Percentiles rank a stretch among this genome's conserved stretches.
These are phyloP conservation scores for Anaspis maculata DNA, from an alignment of 2,888 invertebrate genomes.

Conservation along the genomic window DNA sequence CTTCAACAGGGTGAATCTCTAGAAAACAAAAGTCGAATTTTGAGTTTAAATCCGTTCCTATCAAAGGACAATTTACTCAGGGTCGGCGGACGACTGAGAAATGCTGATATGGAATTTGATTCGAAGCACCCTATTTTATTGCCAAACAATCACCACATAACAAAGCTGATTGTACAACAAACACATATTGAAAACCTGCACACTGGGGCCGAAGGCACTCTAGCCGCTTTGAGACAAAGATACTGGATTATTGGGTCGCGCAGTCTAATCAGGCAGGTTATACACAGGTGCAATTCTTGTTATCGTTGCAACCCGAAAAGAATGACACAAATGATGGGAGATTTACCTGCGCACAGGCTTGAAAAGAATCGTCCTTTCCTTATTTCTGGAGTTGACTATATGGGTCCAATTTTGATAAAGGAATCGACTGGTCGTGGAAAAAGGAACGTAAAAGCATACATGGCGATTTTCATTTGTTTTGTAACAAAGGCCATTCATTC, in stretches of 20 bases:
- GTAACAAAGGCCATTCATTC: conserved; percentile 1
- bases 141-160: background rate
- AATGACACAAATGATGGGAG: background rate
- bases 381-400: conserved; percentile 1
- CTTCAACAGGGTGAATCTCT: too few species aligned
- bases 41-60: background rate
- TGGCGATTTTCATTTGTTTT: conserved; percentile 1
- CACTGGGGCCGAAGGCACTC: background rate
- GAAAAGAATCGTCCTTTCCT: background rate
- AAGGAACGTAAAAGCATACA: background rate
- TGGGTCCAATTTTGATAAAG: conserved; percentile 1
- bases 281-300: background rate
- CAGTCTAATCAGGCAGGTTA: background rate
- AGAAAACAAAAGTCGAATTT: too few species aligned
- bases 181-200: background rate
- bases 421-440: background rate
- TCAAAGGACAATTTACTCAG: background rate
- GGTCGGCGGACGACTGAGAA: background rate
- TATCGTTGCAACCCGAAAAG: background rate
- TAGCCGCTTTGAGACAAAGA: background rate
- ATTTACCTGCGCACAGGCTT: background rate
- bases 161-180: background rate
- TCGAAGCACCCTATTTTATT: background rate
- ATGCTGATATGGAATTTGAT: background rate
- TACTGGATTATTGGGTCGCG: background rate